Evolutionary conservation across 2,888 invertebrate species (phyloP).

Genomic region (Trisateles emortualis): DNA sequence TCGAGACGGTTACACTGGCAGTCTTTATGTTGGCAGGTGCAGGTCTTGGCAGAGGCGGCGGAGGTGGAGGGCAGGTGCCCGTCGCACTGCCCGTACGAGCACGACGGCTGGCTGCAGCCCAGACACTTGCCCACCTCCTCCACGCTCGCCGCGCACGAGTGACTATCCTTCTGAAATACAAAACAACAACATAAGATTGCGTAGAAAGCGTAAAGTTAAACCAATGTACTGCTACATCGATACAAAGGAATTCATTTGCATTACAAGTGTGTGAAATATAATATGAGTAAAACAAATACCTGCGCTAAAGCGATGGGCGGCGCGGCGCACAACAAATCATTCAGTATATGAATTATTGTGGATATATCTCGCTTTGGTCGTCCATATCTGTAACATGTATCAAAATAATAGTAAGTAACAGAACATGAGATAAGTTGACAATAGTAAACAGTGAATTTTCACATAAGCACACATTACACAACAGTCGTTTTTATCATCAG

Average conservation of each 20-base stretch:
- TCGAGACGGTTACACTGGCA: constrained; percentile 61
- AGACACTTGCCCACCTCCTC: constrained; percentile 63
- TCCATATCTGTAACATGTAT: constrained; percentile 88
- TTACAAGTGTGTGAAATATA: constrained; percentile 16
- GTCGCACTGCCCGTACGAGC: constrained; percentile 75
- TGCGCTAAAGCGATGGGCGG: constrained; percentile 88
- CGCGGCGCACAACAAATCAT: constrained; percentile 96
- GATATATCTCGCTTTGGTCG: constrained; percentile 97
- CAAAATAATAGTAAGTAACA: constrained; percentile 22
- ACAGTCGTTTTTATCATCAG: constrained; percentile 19
- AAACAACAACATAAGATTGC: constrained; percentile 14
- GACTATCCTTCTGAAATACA: constrained; percentile 77
- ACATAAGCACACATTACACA: constrained; percentile 17
- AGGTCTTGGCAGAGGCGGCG: constrained; percentile 33
- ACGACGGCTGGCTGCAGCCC: constrained; percentile 63
- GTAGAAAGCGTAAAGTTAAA: constrained; percentile 14
- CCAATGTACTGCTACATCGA: neutral
- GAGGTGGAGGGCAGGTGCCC: constrained; percentile 62
- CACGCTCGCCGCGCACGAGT: constrained; percentile 61
- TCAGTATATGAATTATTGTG: constrained; percentile 97
- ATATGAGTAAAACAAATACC: constrained; percentile 59
- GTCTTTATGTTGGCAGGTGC: constrained; percentile 52
- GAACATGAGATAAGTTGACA: constrained; percentile 25
- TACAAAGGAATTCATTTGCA: constrained; percentile 3
- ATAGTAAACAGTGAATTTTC: constrained; percentile 20